Evolutionary conservation across 1,140 invertebrate genomes (phyloP).

Genomic region (Orussus abietinus): DNA sequence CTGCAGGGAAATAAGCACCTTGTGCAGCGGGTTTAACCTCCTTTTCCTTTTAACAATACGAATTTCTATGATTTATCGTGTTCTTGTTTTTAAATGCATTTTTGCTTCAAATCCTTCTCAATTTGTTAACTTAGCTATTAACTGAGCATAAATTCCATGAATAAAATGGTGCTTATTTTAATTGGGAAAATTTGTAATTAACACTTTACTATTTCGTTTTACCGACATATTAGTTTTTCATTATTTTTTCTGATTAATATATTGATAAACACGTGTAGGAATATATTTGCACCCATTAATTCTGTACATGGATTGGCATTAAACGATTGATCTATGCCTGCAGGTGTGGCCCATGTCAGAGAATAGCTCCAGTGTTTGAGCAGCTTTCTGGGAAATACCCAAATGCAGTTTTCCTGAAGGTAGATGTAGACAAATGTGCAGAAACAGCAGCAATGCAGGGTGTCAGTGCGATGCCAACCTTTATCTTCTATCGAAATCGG

Average conservation of each 20-base stretch:
- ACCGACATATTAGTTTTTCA: not conserved
- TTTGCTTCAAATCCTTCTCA: too few relatives aligned
- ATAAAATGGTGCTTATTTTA: too few relatives aligned
- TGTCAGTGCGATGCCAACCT: conserved; percentile 96
- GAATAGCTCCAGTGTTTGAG: conserved; percentile 88
- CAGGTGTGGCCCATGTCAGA: conserved; percentile 93
- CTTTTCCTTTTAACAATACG: too few relatives aligned
- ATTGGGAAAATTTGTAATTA: too few relatives aligned
- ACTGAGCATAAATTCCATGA: too few relatives aligned
- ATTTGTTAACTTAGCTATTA: too few relatives aligned
- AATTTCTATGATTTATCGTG: too few relatives aligned
- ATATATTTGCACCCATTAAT: not conserved
- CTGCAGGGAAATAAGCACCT: too few relatives aligned
- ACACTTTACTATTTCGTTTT: not conserved
- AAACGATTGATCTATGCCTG: conserved; percentile 18
- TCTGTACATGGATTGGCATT: not conserved
- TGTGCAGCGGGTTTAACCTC: too few relatives aligned
- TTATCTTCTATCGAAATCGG: conserved; percentile 87
- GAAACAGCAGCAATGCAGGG: conserved; percentile 82
- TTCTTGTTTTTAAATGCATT: too few relatives aligned
- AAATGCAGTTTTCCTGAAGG: conserved; percentile 88
- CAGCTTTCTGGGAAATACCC: conserved; percentile 81
- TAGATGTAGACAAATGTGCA: conserved; percentile 87
- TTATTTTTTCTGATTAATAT: not conserved
- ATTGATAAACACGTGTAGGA: not conserved